Percentiles rank a stretch among this genome's conserved stretches.
Conservation (phyloP, 2,113 vertebrate genomes). For the Gobio gobio region DNA sequence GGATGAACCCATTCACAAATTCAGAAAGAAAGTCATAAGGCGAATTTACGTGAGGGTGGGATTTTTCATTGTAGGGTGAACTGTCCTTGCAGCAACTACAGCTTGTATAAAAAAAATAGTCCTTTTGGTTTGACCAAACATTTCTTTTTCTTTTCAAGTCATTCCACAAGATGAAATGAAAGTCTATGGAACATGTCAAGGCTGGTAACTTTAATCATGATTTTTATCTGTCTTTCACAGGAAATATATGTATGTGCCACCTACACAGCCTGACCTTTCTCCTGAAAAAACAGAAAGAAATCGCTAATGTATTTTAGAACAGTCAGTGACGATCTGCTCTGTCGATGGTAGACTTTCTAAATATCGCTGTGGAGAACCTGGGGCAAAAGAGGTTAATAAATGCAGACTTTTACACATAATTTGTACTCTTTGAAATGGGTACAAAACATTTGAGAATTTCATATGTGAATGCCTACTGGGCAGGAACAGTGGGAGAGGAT, state of each 20-base stretch:
- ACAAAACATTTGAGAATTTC: not conserved
- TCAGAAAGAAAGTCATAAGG: not conserved
- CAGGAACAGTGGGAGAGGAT: not conserved
- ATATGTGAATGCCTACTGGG: constrained; percentile 22
- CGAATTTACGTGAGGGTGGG: not conserved
- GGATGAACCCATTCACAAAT: not conserved
- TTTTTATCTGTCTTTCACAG: not conserved
- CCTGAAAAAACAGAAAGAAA: not conserved
- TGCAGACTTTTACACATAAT: not conserved
- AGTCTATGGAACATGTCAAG: not conserved
- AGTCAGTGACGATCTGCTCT: not conserved
- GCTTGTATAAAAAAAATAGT: not conserved
- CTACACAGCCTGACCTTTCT: not conserved
- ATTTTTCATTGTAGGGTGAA: not conserved
- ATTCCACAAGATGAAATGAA: not conserved
- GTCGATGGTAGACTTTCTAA: constrained; percentile 1
- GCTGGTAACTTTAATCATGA: not conserved
- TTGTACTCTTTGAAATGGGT: constrained; percentile 25
- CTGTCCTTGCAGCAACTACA: not conserved
- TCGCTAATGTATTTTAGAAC: not conserved
- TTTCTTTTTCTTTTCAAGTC: not conserved
- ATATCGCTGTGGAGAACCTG: constrained; percentile 21
- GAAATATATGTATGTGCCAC: not conserved
- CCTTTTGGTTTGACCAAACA: not conserved
- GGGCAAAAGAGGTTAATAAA: constrained; percentile 12